Base-by-base conservation (phyloP, 2,113 vertebrate genomes). In the Psammodynastes pulverulentus region DNA sequence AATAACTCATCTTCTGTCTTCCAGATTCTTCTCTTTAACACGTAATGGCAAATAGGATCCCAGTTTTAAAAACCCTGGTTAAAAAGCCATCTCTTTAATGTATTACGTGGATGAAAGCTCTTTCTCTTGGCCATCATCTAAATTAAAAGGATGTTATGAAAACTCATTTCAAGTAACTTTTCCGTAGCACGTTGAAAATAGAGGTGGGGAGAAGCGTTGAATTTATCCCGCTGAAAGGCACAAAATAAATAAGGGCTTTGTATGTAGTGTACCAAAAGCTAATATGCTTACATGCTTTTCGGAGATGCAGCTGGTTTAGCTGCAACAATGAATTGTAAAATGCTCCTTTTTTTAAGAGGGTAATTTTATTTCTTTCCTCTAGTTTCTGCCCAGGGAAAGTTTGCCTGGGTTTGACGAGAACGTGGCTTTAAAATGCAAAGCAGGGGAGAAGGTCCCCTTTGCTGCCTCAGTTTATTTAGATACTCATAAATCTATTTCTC, bases 181-280 rank as follows among this genome's bases (percentile, higher is more conserved):
- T 79, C 67, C 2, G 54, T 72, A 88, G 84, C 4, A 88, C n/a
- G 24, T 87, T 86, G 92, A 89, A 93, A 62, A 91, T 26, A 29
- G 58, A 84, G 93, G 87, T 52, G 26, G 45, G 26, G 13, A 45
- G 45, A 93, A 95, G 94, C 39, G 53, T 15, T 48, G 34, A 90
- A 84, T 0, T 79, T 0, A 93, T 95, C 86, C 52, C 87, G 91
- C 96, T 95, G 0, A 86, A 95, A 94, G 90, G 94, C 91, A 79
- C 51, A 85, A 94, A 95, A 94, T 96, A 96, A 97, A 95, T 94
- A 95, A 94, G 92, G 94, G 93, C 86, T 95, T 92, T 96, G 90
- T 89, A 85, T 92, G 12, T 90, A 93, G 94, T 94, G 49, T 49
- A 26, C 3, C 91, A 84, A 89, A 86, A 95, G 88, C 92, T 96